Base-by-base conservation (phyloP, 1,140 invertebrate species). In the Acromyrmex heyeri region DNA sequence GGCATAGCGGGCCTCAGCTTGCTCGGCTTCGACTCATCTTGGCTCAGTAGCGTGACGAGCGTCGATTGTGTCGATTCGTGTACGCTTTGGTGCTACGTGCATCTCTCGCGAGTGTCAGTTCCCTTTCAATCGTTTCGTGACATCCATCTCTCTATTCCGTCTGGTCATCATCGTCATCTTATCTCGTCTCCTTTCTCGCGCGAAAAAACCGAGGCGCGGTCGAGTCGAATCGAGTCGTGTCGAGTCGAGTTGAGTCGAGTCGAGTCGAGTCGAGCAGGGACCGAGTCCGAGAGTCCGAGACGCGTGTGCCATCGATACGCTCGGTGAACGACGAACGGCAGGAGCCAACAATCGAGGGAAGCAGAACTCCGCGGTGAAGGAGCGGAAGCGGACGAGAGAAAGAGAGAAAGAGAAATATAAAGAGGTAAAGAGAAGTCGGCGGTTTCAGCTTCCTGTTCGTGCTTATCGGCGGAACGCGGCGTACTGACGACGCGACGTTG, bases 11-110 rank as follows among this genome's bases (percentile, higher is more conserved):
- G 34, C 64, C 65, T 92, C 90, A 14, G 65, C 3, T 38, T 7
- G 10, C 61, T 62, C 27, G 27, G 61, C 38, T 21, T 62, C 57
- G 14, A 14, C 48, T 44, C 38, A 44, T 44, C 38, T 16, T 16
- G 18, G 18, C n/a, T 69, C 38, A 93, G 93, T 93, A 91, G 83
- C 87, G 90, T 91, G 92, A 92, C 89, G 86, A 92, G 90, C 88
- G 87, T 92, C 90, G 92, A 91, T 65, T 77, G 90, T 88, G 87
- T 92, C 88, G 92, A 91, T 65, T 79, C 82, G 88, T 30, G 79
- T 82, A 78, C 34, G 81, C 50, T 75, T 34, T 2, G 10, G 18
- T 59, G 14, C 59, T n/a, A 44, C 18, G 48, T 38, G 72, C 79
- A 83, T 30, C 59, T 85, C 57, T 65, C n/a, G 53, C 27, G 67